phyloP scores from a whole-genome alignment of 2,113 vertebrate species.

The Microtus richardsoni region DNA sequence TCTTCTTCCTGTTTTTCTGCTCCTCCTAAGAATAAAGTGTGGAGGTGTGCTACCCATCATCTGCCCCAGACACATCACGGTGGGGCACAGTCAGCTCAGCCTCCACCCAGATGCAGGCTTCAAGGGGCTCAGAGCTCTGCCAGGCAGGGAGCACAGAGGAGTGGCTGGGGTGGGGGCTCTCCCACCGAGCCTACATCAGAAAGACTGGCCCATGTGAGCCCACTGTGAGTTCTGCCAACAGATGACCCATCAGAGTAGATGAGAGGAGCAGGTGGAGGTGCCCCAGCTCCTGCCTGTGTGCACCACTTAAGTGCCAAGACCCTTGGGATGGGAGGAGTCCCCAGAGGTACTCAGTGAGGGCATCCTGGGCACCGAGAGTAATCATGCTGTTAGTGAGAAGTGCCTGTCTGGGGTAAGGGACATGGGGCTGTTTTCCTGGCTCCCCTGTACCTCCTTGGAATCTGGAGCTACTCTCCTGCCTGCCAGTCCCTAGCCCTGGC shows the following conservation, averaged over 20 bases:
- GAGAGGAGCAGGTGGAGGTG: too few relatives aligned
- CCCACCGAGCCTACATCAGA: not conserved
- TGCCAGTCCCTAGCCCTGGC: not conserved
- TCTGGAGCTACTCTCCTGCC: not conserved
- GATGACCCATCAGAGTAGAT: rapidly evolving
- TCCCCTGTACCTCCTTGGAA: not conserved
- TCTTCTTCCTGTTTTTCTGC: conserved; percentile 97
- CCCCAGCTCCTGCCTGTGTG: not conserved
- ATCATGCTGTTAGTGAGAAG: not conserved
- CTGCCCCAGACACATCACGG: not conserved
- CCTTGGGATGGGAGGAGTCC: not conserved
- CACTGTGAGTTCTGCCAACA: not conserved
- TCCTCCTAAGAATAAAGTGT: conserved; percentile 93
- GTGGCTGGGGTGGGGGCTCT: not conserved
- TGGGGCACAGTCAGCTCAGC: not conserved
- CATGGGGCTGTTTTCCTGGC: too few relatives aligned
- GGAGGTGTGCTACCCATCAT: not conserved
- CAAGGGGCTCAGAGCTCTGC: not conserved
- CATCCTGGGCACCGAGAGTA: not conserved
- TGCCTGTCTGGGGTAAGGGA: not conserved
- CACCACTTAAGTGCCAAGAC: too few relatives aligned
- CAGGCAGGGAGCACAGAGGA: not conserved
- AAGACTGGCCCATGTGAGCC: not conserved
- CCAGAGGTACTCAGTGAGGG: not conserved
- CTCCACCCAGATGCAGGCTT: not conserved